Conservation (phyloP, 2,113 vertebrate genomes). For the Microcebus lehilahytsara region DNA sequence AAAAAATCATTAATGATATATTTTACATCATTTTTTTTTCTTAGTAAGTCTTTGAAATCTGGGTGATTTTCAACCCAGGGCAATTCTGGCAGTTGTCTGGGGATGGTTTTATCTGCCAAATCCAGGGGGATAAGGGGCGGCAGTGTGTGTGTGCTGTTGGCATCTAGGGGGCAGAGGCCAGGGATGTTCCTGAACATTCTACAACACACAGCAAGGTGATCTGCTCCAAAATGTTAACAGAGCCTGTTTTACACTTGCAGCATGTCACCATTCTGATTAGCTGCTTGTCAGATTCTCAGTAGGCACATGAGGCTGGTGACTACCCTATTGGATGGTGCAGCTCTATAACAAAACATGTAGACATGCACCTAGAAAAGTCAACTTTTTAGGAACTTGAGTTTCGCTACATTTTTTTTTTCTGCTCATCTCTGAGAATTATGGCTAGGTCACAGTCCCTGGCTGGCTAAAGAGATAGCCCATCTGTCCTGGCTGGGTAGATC, state of each 20-base stretch:
- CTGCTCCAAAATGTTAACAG: neutral
- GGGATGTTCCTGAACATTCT: neutral
- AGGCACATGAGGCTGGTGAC: neutral
- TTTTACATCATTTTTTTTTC: neutral
- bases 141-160: neutral
- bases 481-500: slow-evolving; percentile 34
- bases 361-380: neutral
- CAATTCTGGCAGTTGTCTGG: neutral
- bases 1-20: neutral
- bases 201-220: neutral
- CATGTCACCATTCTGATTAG: neutral
- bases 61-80: neutral
- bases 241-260: neutral
- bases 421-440: neutral
- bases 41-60: neutral
- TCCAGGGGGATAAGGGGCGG: too few relatives aligned
- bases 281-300: neutral
- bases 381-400: neutral
- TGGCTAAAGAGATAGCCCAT: slow-evolving; percentile 42
- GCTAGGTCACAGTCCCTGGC: neutral
- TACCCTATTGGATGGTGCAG: neutral
- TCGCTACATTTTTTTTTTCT: slow-evolving; percentile 6
- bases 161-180: neutral
- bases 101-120: neutral
- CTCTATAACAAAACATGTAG: neutral